These are phyloP conservation scores for Anoplopoma fimbria DNA, from an alignment of 2,113 vertebrate genomes.

Conservation along the genomic window DNA sequence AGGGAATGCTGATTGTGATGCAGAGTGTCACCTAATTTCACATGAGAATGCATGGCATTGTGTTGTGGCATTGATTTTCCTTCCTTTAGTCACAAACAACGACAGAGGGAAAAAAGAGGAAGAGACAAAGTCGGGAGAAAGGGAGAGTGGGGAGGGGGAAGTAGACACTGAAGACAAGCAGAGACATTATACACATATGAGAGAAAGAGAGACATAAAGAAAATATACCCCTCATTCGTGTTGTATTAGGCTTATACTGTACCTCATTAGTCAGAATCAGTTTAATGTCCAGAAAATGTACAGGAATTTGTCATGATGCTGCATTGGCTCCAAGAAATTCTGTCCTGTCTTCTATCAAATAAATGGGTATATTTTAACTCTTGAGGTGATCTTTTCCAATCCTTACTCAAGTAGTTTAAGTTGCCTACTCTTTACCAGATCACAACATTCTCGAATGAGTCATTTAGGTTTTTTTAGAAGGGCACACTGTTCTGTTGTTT, in stretches of 20 bases:
- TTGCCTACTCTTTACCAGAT: not conserved
- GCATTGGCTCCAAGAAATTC: not conserved
- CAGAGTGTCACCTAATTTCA: conserved; percentile 57
- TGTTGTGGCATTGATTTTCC: conserved; percentile 25
- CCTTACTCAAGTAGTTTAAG: not conserved
- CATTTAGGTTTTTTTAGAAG: not conserved
- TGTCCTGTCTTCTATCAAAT: not conserved
- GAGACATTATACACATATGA: not conserved
- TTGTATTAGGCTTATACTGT: conserved; percentile 34
- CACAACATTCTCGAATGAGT: not conserved
- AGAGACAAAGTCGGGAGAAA: not conserved
- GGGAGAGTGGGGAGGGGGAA: no score
- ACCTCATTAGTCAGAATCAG: conserved; percentile 39
- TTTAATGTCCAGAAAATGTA: conserved; percentile 20
- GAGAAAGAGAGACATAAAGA: conserved; percentile 7
- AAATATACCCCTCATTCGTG: conserved; percentile 30
- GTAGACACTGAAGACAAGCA: not conserved
- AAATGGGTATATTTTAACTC: not conserved
- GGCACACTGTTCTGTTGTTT: not conserved
- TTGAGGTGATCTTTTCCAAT: not conserved
- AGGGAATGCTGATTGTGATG: conserved; percentile 57
- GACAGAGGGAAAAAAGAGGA: not conserved
- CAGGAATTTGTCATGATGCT: conserved; percentile 22
- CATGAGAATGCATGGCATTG: conserved; percentile 26
- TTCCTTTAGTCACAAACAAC: not conserved